Evolutionary conservation across 2,888 invertebrate genomes (phyloP).

Genomic region (Yponomeuta cagnagella): DNA sequence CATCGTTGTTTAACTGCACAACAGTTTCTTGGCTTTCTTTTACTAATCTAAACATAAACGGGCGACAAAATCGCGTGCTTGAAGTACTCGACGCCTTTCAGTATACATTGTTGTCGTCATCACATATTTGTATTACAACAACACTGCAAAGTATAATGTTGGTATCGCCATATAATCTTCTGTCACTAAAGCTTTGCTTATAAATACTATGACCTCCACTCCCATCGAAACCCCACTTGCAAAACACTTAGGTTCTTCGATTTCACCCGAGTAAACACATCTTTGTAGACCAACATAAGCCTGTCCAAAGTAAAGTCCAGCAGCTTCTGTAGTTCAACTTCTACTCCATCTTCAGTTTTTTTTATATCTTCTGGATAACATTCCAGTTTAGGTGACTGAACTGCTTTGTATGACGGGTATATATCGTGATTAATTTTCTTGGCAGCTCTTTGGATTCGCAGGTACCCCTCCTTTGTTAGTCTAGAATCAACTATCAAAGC

Average conservation of each 20-base stretch:
- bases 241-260: constrained; percentile 4
- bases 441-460: neutral
- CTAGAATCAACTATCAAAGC: constrained; percentile 2
- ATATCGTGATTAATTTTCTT: neutral
- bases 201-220: constrained; percentile 14
- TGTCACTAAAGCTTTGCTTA: constrained; percentile 13
- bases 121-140: constrained; percentile 3
- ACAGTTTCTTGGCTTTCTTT: neutral
- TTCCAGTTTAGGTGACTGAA: constrained; percentile 3
- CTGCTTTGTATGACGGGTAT: constrained; percentile 7
- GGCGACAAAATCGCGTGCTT: constrained; percentile 3
- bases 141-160: constrained; percentile 7
- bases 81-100: constrained; percentile 3
- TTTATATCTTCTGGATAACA: constrained; percentile 11
- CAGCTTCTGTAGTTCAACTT: constrained; percentile 5
- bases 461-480: neutral
- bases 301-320: constrained; percentile 11
- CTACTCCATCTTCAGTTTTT: constrained; percentile 8
- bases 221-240: constrained; percentile 17
- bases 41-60: constrained; percentile 2
- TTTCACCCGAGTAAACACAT: constrained; percentile 10
- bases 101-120: constrained; percentile 2
- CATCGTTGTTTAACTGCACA: neutral
- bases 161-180: neutral
- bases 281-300: constrained; percentile 4